Conservation (phyloP, 2,888 invertebrate genomes). For the Toxonevra muliebris region DNA sequence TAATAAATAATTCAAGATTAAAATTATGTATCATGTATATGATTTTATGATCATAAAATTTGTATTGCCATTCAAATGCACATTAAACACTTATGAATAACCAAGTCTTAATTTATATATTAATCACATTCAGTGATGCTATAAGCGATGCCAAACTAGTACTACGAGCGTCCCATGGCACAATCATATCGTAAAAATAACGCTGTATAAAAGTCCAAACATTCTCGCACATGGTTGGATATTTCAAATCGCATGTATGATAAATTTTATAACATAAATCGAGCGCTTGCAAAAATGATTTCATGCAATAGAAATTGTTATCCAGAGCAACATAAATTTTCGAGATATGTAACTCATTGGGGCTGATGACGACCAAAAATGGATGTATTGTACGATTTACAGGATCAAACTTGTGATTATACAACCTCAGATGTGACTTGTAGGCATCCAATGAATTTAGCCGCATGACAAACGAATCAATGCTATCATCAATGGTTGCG, state of each 20-base stretch:
- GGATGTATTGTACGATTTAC: constrained; percentile 36
- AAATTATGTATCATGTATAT: too few relatives aligned
- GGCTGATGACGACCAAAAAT: constrained; percentile 40
- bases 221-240: constrained; percentile 39
- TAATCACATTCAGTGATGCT: background rate
- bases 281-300: constrained; percentile 39
- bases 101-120: too few relatives aligned
- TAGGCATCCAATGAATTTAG: constrained; percentile 36
- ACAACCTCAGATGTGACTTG: constrained; percentile 37
- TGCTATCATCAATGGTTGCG: constrained; percentile 39
- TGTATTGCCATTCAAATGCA: too few relatives aligned
- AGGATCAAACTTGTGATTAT: constrained; percentile 36
- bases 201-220: constrained; percentile 42
- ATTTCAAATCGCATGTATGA: constrained; percentile 38
- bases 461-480: constrained; percentile 41
- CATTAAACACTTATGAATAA: too few relatives aligned
- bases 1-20: too few relatives aligned
- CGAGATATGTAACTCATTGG: constrained; percentile 38
- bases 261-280: constrained; percentile 42
- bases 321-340: constrained; percentile 43
- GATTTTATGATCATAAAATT: too few relatives aligned
- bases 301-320: constrained; percentile 40
- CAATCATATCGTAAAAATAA: constrained; percentile 41
- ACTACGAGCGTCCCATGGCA: constrained; percentile 27
- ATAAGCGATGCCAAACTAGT: constrained; percentile 20